These are phyloP conservation scores for Metacarcinus magister DNA, from an alignment of 2,888 invertebrate species.

Conservation along the genomic window DNA sequence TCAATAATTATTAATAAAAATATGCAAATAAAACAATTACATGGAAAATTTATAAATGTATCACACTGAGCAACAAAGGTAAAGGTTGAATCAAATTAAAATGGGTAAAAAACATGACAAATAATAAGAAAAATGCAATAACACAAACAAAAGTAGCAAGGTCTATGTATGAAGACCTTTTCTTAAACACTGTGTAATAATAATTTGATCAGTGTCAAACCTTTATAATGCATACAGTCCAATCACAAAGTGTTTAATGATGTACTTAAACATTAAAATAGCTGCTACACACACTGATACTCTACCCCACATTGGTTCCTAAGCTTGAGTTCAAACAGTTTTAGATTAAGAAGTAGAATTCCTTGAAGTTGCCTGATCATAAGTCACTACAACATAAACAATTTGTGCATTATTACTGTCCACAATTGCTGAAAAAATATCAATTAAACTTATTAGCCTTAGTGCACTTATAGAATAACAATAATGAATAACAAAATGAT, in stretches of 20 bases:
- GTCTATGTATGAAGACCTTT: neutral
- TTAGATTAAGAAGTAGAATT: slow-evolving; percentile 37
- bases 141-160: slow-evolving; percentile 16
- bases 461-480: neutral
- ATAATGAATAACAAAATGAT: neutral
- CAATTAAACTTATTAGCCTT: neutral
- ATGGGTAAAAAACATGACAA: neutral
- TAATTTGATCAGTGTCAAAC: neutral
- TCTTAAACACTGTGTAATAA: neutral
- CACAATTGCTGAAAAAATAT: neutral
- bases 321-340: slow-evolving; percentile 20
- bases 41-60: neutral
- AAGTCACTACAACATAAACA: neutral
- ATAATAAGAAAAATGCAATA: neutral
- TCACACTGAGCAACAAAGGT: neutral
- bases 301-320: neutral
- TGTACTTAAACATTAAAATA: slow-evolving; percentile 10
- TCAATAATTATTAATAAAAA: neutral
- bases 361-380: neutral
- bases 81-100: neutral
- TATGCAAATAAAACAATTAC: neutral
- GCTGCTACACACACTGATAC: neutral
- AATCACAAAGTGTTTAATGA: neutral
- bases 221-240: slow-evolving; percentile 12
- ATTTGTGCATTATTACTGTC: neutral